Evolutionary conservation across 2,888 invertebrate genomes (phyloP).

Genomic region (Aleiodes testaceus): DNA sequence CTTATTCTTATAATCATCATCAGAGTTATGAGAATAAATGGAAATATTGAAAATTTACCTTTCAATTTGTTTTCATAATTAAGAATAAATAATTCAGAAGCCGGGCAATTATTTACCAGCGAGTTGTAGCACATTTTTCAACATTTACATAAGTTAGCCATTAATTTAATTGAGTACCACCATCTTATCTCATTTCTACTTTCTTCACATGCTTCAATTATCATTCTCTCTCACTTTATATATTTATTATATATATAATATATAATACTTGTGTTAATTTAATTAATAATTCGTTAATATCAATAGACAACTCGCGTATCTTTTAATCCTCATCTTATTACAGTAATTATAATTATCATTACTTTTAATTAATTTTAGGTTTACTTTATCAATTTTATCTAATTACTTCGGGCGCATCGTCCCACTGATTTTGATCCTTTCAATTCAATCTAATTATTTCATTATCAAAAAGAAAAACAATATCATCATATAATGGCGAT

Average conservation of each 20-base stretch:
- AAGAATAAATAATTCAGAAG: conserved; percentile 7
- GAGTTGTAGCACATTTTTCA: conserved; percentile 46
- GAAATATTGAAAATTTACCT: not conserved
- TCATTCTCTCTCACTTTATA: conserved; percentile 15
- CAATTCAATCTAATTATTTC: conserved; percentile 31
- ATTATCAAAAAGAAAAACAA: conserved; percentile 1
- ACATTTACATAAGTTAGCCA: conserved; percentile 51
- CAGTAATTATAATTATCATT: conserved; percentile 30
- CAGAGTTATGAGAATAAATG: too few species aligned
- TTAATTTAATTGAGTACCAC: conserved; percentile 49
- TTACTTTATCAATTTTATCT: conserved; percentile 13
- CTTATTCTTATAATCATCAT: too few species aligned
- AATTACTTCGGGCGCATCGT: conserved; percentile 12
- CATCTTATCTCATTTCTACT: conserved; percentile 4
- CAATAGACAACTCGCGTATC: conserved; percentile 28
- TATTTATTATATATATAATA: conserved; percentile 13
- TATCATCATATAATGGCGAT: not conserved
- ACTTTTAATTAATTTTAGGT: conserved; percentile 14
- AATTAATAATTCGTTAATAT: conserved; percentile 25
- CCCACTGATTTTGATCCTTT: conserved; percentile 1
- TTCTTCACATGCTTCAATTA: not conserved
- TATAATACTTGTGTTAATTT: conserved; percentile 25
- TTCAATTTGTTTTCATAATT: not conserved
- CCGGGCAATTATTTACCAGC: conserved; percentile 44
- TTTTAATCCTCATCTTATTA: not conserved